Evolutionary conservation across 2,888 invertebrate genomes (phyloP).

Genomic region (Metacarcinus magister): DNA sequence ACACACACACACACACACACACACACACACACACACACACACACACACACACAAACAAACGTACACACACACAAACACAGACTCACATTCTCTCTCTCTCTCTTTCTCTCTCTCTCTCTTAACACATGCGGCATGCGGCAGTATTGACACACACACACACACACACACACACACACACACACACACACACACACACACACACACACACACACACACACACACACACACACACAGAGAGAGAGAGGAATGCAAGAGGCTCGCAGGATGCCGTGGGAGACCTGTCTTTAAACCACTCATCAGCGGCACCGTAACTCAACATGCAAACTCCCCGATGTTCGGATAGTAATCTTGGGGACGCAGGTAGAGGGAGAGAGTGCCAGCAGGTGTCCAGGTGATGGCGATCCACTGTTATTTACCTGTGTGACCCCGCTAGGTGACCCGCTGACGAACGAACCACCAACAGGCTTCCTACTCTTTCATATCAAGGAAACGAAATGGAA

Average conservation of each 20-base stretch:
- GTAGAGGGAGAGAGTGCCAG: background rate
- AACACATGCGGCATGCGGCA: background rate
- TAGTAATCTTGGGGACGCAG: background rate
- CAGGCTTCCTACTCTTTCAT: background rate
- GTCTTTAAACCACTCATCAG: slow-evolving; percentile 14
- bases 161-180: slow-evolving; percentile 58
- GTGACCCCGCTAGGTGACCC: slow-evolving; percentile 17
- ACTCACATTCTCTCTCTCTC: background rate
- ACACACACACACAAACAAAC: no score
- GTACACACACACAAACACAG: no score
- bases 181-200: slow-evolving; percentile 50
- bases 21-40: no score
- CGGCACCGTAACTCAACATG: background rate
- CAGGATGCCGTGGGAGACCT: background rate
- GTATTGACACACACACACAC: no score
- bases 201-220: slow-evolving; percentile 59
- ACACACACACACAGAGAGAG: background rate
- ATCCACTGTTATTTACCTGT: slow-evolving; percentile 3
- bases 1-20: no score
- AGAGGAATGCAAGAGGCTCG: background rate
- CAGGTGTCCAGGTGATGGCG: slow-evolving; percentile 2
- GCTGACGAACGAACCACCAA: background rate
- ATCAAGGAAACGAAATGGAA: background rate
- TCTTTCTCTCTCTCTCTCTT: slow-evolving; percentile 55
- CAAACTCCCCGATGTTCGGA: background rate